These are phyloP conservation scores for Xenopus borealis DNA, from an alignment of 2,113 vertebrate species.

Conservation along the genomic window DNA sequence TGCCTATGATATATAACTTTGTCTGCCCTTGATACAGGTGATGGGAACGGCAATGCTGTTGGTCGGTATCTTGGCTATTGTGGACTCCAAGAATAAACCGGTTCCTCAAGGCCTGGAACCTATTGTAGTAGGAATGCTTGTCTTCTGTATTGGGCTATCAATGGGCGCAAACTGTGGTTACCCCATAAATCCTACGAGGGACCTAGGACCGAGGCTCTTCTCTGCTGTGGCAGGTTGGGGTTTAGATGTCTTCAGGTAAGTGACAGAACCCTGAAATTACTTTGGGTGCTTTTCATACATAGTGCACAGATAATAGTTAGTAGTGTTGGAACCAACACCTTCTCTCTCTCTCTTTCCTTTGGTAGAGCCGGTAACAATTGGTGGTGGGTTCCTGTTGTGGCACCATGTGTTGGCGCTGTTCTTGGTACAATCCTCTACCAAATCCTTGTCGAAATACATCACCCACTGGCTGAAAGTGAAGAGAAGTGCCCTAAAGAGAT, in stretches of 20 bases:
- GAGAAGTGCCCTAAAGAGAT: background rate
- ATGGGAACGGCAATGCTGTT: conserved; percentile 71
- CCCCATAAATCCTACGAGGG: conserved; percentile 82
- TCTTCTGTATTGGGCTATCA: conserved; percentile 67
- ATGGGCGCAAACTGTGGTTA: conserved; percentile 75
- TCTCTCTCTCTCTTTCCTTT: background rate
- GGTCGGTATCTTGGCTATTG: conserved; percentile 65
- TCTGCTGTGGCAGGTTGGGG: conserved; percentile 83
- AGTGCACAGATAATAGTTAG: too few species aligned
- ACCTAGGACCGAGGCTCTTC: conserved; percentile 81
- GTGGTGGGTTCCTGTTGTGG: conserved; percentile 85
- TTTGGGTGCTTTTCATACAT: too few species aligned
- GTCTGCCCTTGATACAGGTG: conserved; percentile 54
- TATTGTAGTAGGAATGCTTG: conserved; percentile 62
- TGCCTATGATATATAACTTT: too few species aligned
- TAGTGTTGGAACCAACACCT: background rate
- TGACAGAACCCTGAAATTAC: background rate
- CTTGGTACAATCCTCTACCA: conserved; percentile 67
- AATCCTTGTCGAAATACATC: conserved; percentile 70
- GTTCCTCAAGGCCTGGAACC: conserved; percentile 70
- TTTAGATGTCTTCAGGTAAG: conserved; percentile 71
- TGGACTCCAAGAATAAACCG: conserved; percentile 67
- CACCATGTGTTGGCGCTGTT: conserved; percentile 63
- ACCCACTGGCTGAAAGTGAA: conserved; percentile 46
- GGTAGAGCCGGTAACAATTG: conserved; percentile 74